A percentile compares a stretch with the other conserved stretches of the same genome.
phyloP scores from a whole-genome alignment of 2,888 invertebrate species.

The Papilio protenor region DNA sequence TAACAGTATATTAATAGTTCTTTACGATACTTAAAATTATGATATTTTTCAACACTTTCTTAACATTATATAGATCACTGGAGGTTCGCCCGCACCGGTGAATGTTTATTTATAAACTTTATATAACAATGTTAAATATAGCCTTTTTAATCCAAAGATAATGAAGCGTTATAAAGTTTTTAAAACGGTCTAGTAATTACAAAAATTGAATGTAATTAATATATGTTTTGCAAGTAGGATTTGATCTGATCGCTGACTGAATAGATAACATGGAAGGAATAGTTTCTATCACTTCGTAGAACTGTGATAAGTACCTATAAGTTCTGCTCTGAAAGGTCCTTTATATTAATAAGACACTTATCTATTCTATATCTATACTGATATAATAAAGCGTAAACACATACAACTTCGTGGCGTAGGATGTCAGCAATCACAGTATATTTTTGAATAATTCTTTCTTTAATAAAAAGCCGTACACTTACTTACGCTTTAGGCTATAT shows the following conservation, averaged over 20 bases:
- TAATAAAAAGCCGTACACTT: no score
- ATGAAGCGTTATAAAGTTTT: background rate
- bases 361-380: no score
- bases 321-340: background rate
- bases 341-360: background rate
- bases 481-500: no score
- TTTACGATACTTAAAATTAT: conserved; percentile 54
- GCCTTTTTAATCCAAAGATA: background rate
- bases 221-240: background rate
- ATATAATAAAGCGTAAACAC: no score
- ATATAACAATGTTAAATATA: background rate
- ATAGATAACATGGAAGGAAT: background rate
- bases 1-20: conserved; percentile 55
- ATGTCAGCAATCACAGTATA: no score
- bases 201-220: background rate
- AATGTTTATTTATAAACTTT: background rate
- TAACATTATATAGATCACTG: no score
- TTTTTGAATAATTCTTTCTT: no score
- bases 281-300: background rate
- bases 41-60: background rate
- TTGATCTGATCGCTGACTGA: background rate
- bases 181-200: background rate
- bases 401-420: no score
- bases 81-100: no score
- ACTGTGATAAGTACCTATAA: background rate